phyloP scores from a whole-genome alignment of 2,888 invertebrate species.

The Tipula lateralis region DNA sequence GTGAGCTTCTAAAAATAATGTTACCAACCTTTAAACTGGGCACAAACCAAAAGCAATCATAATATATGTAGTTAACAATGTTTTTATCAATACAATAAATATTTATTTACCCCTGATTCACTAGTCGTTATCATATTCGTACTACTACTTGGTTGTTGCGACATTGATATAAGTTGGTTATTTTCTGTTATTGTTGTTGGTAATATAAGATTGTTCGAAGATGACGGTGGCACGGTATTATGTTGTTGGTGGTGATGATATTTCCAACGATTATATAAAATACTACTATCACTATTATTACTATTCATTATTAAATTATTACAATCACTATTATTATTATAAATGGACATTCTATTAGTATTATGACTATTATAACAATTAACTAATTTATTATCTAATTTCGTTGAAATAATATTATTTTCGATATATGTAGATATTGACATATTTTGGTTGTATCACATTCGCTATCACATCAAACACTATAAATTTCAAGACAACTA shows the following conservation, averaged over 20 bases:
- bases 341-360: neutral
- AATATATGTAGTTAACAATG: neutral
- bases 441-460: constrained; percentile 26
- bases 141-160: neutral
- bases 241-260: neutral
- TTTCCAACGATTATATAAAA: neutral
- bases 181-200: constrained; percentile 11
- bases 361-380: neutral
- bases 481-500: neutral
- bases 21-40: neutral
- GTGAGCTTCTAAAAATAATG: neutral
- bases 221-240: neutral
- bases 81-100: neutral
- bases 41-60: neutral
- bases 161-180: neutral
- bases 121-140: neutral
- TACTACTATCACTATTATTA: neutral
- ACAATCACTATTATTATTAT: constrained; percentile 19
- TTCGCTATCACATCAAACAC: neutral
- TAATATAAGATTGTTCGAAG: neutral
- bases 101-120: constrained; percentile 1
- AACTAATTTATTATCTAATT: constrained; percentile 5
- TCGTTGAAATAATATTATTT: constrained; percentile 2
- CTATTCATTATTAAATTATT: neutral
- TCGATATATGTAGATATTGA: neutral